Base-by-base conservation (phyloP, 2,797 vertebrate species). In the Ibycter americanus region DNA sequence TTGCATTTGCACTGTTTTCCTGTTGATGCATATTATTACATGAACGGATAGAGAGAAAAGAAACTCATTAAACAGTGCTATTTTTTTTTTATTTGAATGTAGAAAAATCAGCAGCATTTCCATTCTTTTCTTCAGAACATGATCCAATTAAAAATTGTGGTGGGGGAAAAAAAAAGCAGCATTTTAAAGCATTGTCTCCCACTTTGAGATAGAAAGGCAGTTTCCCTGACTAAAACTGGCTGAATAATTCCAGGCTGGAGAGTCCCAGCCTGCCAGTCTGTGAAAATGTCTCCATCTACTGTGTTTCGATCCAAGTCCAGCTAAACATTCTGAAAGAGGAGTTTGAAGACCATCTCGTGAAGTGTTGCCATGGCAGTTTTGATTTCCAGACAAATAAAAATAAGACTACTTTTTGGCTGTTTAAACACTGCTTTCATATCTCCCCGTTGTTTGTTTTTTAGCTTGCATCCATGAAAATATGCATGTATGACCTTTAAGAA, bases 131-230 rank as follows among this genome's bases (percentile, higher is more conserved):
- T 89, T 94, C 93, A 70, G 74, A 96, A 87, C 71, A 79, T 6
- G 7, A 92, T 20, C n/a, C 73, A 93, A 95, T 90, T 84, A 88
- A 73, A 87, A 89, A 77, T 63, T 89, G 95, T 40, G 79, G 74
- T 59, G 72, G 65, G 77, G 56, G 51, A 89, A 63, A 89, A 68
- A 61, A 56, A 58, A 27, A 3, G 27, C 52, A 49, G 34, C 73
- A 93, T 78, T 96, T 97, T 94, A 97, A 93, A 92, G 92, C 63
- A 94, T 96, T 96, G 83, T 95, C 93, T 94, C 90, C 87, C 20
- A 74, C 86, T 93, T 89, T 66, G 87, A 97, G 95, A 86, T 82
- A 97, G 90, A 85, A 92, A 89, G 67, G 14, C 82, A 95, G 76
- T 47, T 90, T 47, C 54, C 88, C 82, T 68, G 87, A 87, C 78